Evolutionary conservation across 2,888 invertebrate genomes (phyloP).

Genomic region (Argyra leucocephala): DNA sequence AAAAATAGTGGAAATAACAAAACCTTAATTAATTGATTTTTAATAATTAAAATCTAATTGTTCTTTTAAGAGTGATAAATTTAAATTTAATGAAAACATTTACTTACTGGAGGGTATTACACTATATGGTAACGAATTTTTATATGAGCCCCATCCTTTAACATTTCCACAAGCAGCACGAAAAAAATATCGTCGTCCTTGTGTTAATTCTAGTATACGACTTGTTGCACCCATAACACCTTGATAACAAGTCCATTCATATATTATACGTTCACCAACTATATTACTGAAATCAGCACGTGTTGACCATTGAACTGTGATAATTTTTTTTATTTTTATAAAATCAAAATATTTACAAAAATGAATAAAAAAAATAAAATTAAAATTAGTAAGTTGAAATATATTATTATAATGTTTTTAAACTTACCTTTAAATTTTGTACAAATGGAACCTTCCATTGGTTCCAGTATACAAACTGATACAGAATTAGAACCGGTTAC

Average conservation of each 20-base stretch:
- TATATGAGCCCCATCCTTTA: constrained; percentile 76
- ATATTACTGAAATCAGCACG: constrained; percentile 73
- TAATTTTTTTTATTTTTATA: constrained; percentile 11
- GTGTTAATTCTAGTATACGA: constrained; percentile 60
- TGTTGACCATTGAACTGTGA: constrained; percentile 86
- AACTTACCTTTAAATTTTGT: constrained; percentile 80
- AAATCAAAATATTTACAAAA: background rate
- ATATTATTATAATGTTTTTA: too few relatives aligned
- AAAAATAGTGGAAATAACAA: background rate
- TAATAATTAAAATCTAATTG: too few relatives aligned
- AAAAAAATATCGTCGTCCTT: constrained; percentile 80
- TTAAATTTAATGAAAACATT: too few relatives aligned
- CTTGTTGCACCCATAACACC: constrained; percentile 45
- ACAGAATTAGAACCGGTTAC: constrained; percentile 56
- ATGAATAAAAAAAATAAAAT: too few relatives aligned
- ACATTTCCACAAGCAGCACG: constrained; percentile 87
- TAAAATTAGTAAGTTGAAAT: too few relatives aligned
- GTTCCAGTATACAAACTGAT: constrained; percentile 57
- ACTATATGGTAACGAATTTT: constrained; percentile 67
- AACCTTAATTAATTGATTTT: too few relatives aligned
- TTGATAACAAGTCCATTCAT: constrained; percentile 48
- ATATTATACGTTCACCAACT: constrained; percentile 68
- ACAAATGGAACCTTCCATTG: constrained; percentile 69
- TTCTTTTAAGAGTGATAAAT: too few relatives aligned
- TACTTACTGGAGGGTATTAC: constrained; percentile 81